Percentiles rank a stretch among this genome's conserved stretches.
phyloP scores from a whole-genome alignment of 2,888 invertebrate species.

The Platypus cylindrus region DNA sequence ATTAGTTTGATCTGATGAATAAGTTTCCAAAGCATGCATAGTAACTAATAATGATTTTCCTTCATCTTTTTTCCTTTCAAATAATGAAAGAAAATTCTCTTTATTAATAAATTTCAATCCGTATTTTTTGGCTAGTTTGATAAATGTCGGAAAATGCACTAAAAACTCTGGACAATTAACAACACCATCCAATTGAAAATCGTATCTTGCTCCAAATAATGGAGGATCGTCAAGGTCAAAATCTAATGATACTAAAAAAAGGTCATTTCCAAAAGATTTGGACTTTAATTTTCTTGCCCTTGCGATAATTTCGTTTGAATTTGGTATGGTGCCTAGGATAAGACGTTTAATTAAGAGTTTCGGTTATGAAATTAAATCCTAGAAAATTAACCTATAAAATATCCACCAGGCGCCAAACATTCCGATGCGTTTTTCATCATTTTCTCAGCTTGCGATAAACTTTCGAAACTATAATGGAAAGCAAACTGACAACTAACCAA shows the following conservation, averaged over 20 bases:
- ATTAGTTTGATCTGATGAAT: conserved; percentile 49
- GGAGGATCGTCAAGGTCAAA: conserved; percentile 58
- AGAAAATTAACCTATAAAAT: conserved; percentile 84
- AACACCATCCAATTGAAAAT: conserved; percentile 90
- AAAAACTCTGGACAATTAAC: conserved; percentile 98
- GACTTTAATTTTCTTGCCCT: conserved; percentile 46
- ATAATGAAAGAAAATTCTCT: conserved; percentile 70
- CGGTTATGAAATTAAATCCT: background rate
- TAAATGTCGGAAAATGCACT: conserved; percentile 80
- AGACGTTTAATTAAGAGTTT: background rate
- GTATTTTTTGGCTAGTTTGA: conserved; percentile 57
- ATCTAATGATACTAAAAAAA: conserved; percentile 61
- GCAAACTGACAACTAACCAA: conserved; percentile 96
- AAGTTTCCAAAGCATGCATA: conserved; percentile 73
- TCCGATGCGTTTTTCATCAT: conserved; percentile 91
- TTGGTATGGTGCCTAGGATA: conserved; percentile 93
- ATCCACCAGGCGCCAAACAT: conserved; percentile 78
- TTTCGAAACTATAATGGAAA: conserved; percentile 93
- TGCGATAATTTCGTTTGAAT: conserved; percentile 83
- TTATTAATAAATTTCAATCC: conserved; percentile 56
- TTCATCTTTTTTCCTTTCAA: conserved; percentile 46
- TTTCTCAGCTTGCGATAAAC: conserved; percentile 72
- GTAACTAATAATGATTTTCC: conserved; percentile 46
- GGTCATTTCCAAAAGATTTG: conserved; percentile 62
- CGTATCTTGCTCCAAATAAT: conserved; percentile 90